Evolutionary conservation across 2,888 invertebrate genomes (phyloP), one percentile per base, ranked within the genome.

Genomic region (Copidosoma aretas): DNA sequence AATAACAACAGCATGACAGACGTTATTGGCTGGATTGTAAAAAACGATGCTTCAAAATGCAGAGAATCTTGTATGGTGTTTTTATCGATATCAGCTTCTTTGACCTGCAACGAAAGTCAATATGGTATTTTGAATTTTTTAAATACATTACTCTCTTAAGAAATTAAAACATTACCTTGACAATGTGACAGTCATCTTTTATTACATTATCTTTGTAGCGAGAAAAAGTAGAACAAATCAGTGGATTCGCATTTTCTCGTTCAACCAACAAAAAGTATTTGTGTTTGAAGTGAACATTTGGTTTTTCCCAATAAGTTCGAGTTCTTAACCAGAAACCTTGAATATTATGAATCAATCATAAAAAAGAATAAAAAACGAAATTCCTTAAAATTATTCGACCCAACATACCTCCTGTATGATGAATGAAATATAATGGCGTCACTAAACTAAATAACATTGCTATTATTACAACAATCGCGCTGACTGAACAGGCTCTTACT

Each of bases 1-100:
- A 82, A 81, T 43, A 83, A 66, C 58, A 80, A 70, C 21, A 83
- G 72, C 61, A 76, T 79, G 1, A 82, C 24, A 54, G 77, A 76
- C 60, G 73, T 77, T 53, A 83, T 75, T 25, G 82, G 77, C 25
- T 73, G 67, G 22, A 78, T 74, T 25, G 79, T 79, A 58, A 77
- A 81, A 70, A 83, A 82, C 4, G 75, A 71, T 25, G 78, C 76
- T 60, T 82, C 80, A 54, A 82, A 81, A 62, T 79, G 77, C n/a
- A 83, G 67, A 64, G 76, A 65, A 68, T 83, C 82, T 14, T 80
- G 81, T 21, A 70, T 71, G n/a, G 79, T 79, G 72, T 83, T 81
- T 22, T 71, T 77, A 68, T 82, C 79, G 15, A 73, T 71, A 70
- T 83, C 82, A 39, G 77, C 72, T 69, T 83, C 82, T 70, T 71